Evolutionary conservation across 2,888 invertebrate genomes (phyloP), one percentile per base, ranked within the genome.

Genomic region (Tromatobia lineatoria): DNA sequence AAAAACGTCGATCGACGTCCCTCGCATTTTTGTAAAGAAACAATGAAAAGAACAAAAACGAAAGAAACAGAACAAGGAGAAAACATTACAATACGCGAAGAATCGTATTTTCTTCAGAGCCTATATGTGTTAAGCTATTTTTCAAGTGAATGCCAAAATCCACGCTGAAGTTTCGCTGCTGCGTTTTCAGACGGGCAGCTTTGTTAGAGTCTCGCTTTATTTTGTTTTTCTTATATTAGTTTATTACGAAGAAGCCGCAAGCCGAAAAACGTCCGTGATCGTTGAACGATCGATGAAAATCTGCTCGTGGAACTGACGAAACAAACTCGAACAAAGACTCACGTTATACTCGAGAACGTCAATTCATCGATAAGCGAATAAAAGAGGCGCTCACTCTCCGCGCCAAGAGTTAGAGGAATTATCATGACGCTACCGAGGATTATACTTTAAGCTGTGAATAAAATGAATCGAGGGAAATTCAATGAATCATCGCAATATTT

Each of bases 61-160:
- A 23, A 79, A 52, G 38, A 8, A n/a, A 23, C 25, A 13, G 7
- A 13, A 18, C 29, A 8, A 6, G 69, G 10, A 57, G 3, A 77
- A 71, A 64, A 34, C 25, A 67, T 52, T n/a, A 23, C 57, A 59
- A 64, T 34, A 74, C 69, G 64, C 42, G 64, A 71, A 79, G 61
- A 69, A 70, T 61, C 47, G 47, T 71, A 64, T 54, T 54, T 71
- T 64, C 61, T 70, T 71, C 64, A 64, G 47, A 64, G 70, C 70
- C 69, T 77, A 77, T 45, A 38, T 34, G 78, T 61, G 52, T 64
- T 78, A 38, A 79, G 70, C 78, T 79, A 79, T 79, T 79, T 79
- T 79, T 70, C 71, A 71, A 70, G 11, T 64, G n/a, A 52, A 70
- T 8, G 4, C 0, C 15, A 42, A 34, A 67, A 67, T 54, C n/a